Base-by-base conservation (phyloP, 2,797 vertebrate genomes). In the Lagodon rhomboides region DNA sequence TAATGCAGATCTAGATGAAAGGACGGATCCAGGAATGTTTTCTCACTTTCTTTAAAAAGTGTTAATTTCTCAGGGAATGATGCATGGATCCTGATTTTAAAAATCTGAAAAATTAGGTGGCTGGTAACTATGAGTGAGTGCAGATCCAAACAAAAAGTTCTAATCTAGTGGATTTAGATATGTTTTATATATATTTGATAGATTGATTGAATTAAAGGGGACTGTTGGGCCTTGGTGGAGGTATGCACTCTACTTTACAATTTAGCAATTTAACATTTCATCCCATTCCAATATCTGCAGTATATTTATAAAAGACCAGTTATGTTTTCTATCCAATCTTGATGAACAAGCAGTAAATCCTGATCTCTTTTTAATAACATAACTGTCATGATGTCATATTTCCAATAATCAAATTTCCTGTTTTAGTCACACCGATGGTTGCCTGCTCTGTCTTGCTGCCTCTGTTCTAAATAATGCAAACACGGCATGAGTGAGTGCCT, bases 391-490 rank as follows among this genome's bases (percentile, higher is more conserved):
- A 51, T 50, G 15, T 46, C 16, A 59, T 18, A 54, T 76, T 64
- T 41, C 44, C 43, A 59, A 4, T 68, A 61, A 47, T 77, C 23
- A 38, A 41, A 76, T 58, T 71, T 50, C 10, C 22, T 6, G 38
- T 20, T 54, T 15, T 61, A 44, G 61, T 82, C 70, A 53, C 51
- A 49, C 12, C 9, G 44, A 30, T 71, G 22, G 34, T 58, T 68
- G 54, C 50, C 59, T 60, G 15, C n/a, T 77, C 20, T 12, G 27
- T 73, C 34, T 34, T 16, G 16, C 22, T 73, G 27, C 50, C 68
- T 66, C 20, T 64, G 49, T 75, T 82, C 55, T 3, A 25, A 43
- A 44, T 62, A 38, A 30, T 73, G 13, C 51, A 68, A 65, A 64
- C 46, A 41, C 17, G 17, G 34, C 53, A 75, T 44, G 41, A 55